Percentiles rank a stretch among this genome's conserved stretches.
Evolutionary conservation across 2,797 vertebrate genomes (phyloP).

Genomic region (Scolopax bukidnonensis): DNA sequence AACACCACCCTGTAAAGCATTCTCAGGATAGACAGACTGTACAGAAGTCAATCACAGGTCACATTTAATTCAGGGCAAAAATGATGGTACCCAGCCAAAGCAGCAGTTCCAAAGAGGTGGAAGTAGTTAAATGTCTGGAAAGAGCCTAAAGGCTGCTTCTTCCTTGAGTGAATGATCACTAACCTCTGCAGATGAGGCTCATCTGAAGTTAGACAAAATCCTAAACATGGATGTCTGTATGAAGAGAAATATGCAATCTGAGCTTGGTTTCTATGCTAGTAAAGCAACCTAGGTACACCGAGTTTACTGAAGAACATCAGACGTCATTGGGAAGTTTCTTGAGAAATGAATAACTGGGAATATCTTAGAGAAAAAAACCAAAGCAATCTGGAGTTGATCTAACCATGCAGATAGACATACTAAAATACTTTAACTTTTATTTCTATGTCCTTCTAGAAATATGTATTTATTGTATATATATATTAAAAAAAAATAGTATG

Average conservation of each 20-base stretch:
- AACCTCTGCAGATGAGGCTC: neutral
- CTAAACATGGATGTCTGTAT: neutral
- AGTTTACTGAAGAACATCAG: too few species aligned
- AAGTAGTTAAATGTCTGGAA: neutral
- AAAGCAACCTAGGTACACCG: neutral
- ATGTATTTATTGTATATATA: neutral
- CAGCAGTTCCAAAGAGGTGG: neutral
- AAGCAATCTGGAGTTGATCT: neutral
- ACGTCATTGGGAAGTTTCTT: neutral
- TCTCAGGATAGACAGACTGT: neutral
- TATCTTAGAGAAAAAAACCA: neutral
- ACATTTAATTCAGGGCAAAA: neutral
- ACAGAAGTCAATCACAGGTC: neutral
- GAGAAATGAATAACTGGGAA: neutral
- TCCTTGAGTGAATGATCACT: too few species aligned
- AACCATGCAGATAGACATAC: neutral
- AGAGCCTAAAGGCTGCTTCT: neutral
- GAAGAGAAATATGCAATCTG: neutral
- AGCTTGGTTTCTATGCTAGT: neutral
- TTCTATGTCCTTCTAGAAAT: neutral
- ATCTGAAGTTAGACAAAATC: neutral
- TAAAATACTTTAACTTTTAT: neutral
- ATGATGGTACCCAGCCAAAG: neutral
- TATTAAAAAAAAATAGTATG: neutral
- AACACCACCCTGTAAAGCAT: neutral